Conservation (phyloP, 2,888 invertebrate genomes). For the Acholoe squamosa region DNA sequence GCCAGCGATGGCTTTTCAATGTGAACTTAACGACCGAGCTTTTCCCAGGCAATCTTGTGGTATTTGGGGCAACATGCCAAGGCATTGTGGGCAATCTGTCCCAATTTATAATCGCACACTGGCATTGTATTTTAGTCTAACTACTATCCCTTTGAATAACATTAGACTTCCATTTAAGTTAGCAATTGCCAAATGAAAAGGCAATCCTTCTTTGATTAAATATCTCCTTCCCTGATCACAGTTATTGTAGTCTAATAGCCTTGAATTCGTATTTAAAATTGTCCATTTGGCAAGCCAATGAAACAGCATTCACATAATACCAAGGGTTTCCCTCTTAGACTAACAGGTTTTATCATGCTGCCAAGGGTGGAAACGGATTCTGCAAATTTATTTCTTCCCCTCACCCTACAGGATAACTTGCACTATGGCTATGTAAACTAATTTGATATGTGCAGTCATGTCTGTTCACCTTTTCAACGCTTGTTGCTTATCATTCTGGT, state of each 20-base stretch:
- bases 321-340: too few species aligned
- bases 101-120: neutral
- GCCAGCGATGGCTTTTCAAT: constrained; percentile 12
- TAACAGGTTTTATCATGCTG: neutral
- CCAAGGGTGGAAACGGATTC: neutral
- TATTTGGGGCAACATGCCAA: neutral
- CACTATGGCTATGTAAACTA: neutral
- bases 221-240: too few species aligned
- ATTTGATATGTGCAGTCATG: constrained; percentile 26
- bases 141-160: too few species aligned
- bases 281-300: too few species aligned
- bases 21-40: constrained; percentile 3
- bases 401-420: neutral
- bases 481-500: constrained; percentile 17
- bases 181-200: too few species aligned
- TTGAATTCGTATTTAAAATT: too few species aligned
- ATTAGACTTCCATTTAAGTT: too few species aligned
- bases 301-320: too few species aligned
- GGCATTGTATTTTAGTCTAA: neutral
- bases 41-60: constrained; percentile 7
- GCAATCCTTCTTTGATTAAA: too few species aligned
- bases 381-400: neutral
- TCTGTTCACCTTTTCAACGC: neutral
- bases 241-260: too few species aligned
- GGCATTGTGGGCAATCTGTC: neutral